Base-by-base conservation (phyloP, 2,113 vertebrate species). In the Neodon shergylaensis region DNA sequence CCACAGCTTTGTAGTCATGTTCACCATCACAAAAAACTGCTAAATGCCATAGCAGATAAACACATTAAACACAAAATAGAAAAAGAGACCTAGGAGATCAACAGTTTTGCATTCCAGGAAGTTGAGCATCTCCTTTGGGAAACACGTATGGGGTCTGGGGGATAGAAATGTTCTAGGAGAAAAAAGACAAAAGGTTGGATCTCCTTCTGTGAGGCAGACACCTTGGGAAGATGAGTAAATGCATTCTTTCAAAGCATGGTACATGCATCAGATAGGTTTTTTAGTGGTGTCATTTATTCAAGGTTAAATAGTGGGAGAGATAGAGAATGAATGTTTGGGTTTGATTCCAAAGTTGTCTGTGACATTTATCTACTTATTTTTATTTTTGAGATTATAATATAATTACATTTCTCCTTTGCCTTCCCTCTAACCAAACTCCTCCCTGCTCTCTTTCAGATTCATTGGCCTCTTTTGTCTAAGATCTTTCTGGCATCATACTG, bases 171-270 rank as follows among this genome's bases (percentile, higher is more conserved):
- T 94, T 74, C 58, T 61, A 81, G 17, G 4, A 6, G 33, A 39
- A 49, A 77, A 93, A 93, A 95, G 79, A 83, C n/a, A 95, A 54
- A 88, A n/a, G 47, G 24, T 5, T 72, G 19, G 87, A 42, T 21
- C 44, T 66, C 13, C 36, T 76, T 90, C 58, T 72, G 31, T 61
- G 22, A 8, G 1, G 79, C 44, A 65, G 65, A 91, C 47, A 76
- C 19, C 6, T 95, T 82, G 84, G 17, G 39, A n/a, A 90, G 7
- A 78, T 4, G 82, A 85, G 85, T 88, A 81, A 93, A 85, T 92
- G 78, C 61, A 79, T n/a, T 83, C 26, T 33, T 92, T 14, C 17
- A 66, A 9, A 52, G 87, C 68, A 26, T 31, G 16, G 81, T 19
- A 42, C 3, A 42, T 9, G 66, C 82, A 47, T 5, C 79, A 16